These are phyloP conservation scores for Oligia latruncula DNA, from an alignment of 2,888 invertebrate species.

Conservation along the genomic window DNA sequence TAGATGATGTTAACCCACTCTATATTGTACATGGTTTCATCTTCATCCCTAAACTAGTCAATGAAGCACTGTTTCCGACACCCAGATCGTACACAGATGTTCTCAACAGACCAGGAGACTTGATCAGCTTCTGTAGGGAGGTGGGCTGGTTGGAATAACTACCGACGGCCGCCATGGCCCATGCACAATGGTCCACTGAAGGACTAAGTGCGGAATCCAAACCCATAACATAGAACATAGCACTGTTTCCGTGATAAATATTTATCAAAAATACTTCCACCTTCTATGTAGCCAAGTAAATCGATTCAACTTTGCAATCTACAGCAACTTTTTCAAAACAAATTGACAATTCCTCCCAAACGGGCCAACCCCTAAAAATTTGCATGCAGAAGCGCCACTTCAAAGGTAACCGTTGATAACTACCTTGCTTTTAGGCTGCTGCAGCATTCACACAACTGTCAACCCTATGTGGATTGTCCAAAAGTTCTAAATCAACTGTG, in stretches of 20 bases:
- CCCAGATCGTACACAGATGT: too few relatives aligned
- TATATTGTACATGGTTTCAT: not conserved
- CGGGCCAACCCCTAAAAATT: slow-evolving; percentile 78
- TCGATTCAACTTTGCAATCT: slow-evolving; percentile 60
- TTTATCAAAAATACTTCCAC: slow-evolving; percentile 7
- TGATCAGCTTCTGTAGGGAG: too few relatives aligned
- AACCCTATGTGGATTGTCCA: not conserved
- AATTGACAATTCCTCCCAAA: slow-evolving; percentile 81
- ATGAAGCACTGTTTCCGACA: not conserved
- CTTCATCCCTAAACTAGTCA: not conserved
- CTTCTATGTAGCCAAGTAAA: slow-evolving; percentile 22
- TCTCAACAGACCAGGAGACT: too few relatives aligned
- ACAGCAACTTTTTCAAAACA: slow-evolving; percentile 68
- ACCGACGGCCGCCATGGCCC: too few relatives aligned
- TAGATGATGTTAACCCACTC: too few relatives aligned
- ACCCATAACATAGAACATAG: too few relatives aligned
- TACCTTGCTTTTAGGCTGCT: slow-evolving; percentile 73
- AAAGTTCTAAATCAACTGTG: slow-evolving; percentile 56
- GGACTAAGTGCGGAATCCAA: too few relatives aligned
- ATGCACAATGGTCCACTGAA: too few relatives aligned
- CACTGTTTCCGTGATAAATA: slow-evolving; percentile 11
- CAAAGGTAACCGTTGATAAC: slow-evolving; percentile 87
- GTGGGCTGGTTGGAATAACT: too few relatives aligned
- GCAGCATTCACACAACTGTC: not conserved
- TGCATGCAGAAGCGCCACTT: slow-evolving; percentile 90